phyloP scores from a whole-genome alignment of 2,797 vertebrate genomes.

The Prunella strophiata region DNA sequence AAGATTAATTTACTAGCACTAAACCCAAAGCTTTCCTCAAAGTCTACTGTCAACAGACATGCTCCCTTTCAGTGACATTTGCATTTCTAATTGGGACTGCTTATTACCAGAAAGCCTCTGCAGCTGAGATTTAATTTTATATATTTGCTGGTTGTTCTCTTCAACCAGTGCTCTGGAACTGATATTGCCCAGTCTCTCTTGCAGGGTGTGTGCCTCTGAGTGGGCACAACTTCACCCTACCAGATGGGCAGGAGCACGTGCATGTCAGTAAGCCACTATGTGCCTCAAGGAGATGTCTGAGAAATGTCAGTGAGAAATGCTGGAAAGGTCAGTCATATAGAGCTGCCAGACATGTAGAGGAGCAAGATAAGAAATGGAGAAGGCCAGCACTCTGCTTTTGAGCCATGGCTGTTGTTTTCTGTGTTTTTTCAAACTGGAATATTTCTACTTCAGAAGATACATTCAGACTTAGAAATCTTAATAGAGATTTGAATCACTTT shows the following conservation, averaged over 20 bases:
- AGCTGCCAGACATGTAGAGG: neutral
- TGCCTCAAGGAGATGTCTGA: neutral
- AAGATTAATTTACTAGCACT: slow-evolving; percentile 51
- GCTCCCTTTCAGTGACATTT: slow-evolving; percentile 54
- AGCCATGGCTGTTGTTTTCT: neutral
- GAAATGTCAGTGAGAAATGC: neutral
- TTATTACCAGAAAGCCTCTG: slow-evolving; percentile 34
- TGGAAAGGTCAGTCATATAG: neutral
- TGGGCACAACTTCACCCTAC: neutral
- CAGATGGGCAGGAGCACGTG: neutral
- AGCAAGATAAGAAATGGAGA: neutral
- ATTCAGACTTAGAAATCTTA: neutral
- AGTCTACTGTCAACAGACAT: slow-evolving; percentile 55
- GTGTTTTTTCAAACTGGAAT: neutral
- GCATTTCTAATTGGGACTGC: slow-evolving; percentile 52
- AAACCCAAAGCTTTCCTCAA: slow-evolving; percentile 45
- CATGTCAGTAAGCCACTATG: neutral
- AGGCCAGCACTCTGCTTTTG: neutral
- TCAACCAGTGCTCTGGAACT: slow-evolving; percentile 3
- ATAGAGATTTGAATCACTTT: neutral
- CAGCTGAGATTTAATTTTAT: slow-evolving; percentile 50
- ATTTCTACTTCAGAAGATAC: neutral
- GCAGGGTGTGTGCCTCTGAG: neutral
- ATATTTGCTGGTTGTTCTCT: neutral
- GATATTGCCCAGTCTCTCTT: neutral